A percentile compares a stretch with the other conserved stretches of the same genome.
Evolutionary conservation across 2,113 vertebrate genomes (phyloP).

Genomic region (Cebus imitator): DNA sequence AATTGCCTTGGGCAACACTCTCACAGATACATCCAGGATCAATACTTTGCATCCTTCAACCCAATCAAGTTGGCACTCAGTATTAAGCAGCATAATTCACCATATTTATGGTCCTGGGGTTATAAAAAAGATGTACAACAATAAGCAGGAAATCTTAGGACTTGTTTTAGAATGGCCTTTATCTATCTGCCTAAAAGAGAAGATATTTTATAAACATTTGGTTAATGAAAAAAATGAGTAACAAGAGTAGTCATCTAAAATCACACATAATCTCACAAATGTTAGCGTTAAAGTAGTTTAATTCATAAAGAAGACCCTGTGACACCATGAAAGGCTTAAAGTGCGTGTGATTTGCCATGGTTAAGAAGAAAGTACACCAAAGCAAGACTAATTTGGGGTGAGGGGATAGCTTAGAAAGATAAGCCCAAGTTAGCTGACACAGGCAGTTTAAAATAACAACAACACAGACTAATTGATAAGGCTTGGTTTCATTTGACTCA

Average conservation of each 20-base stretch:
- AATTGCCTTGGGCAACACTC: no score
- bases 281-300: neutral
- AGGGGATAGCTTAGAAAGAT: neutral
- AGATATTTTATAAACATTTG: neutral
- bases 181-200: neutral
- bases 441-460: slow-evolving; percentile 5
- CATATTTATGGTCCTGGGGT: neutral
- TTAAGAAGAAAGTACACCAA: neutral
- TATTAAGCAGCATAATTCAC: neutral
- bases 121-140: neutral
- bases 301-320: neutral
- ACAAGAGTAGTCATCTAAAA: neutral
- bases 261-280: neutral
- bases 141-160: neutral
- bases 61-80: no score
- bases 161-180: neutral
- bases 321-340: neutral
- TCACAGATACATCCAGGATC: no score
- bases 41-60: no score
- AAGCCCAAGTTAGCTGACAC: neutral
- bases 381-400: neutral
- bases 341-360: neutral
- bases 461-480: neutral
- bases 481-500: neutral
- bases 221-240: neutral